phyloP scores from a whole-genome alignment of 2,113 vertebrate species.

The Antechinus flavipes region DNA sequence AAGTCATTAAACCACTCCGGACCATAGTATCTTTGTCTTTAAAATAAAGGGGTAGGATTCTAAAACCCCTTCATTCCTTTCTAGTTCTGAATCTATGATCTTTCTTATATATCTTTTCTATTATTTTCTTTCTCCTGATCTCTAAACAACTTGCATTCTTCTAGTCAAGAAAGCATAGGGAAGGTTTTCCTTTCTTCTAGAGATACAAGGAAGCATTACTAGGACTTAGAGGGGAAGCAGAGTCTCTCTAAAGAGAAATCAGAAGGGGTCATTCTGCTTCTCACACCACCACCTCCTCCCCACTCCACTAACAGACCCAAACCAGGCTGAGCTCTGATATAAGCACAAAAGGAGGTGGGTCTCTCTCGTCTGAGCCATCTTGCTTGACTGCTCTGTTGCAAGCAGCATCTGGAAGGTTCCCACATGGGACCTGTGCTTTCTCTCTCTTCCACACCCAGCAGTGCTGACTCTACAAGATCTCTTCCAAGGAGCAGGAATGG shows the following conservation, averaged over 20 bases:
- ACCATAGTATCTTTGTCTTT: not conserved
- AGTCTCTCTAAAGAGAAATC: not conserved
- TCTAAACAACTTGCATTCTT: not conserved
- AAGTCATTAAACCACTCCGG: not conserved
- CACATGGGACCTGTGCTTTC: not conserved
- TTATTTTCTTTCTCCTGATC: not conserved
- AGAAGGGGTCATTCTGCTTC: not conserved
- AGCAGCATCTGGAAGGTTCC: not conserved
- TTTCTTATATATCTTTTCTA: not conserved
- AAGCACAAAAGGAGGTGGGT: not conserved
- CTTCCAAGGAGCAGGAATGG: slow-evolving; percentile 86
- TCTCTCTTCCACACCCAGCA: slow-evolving; percentile 64
- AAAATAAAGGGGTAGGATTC: not conserved
- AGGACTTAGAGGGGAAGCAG: not conserved
- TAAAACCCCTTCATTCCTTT: not conserved
- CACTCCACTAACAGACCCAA: not conserved
- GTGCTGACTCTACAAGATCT: slow-evolving; percentile 86
- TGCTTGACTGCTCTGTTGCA: not conserved
- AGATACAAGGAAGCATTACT: not conserved
- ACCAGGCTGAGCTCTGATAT: not conserved
- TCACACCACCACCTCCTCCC: not conserved
- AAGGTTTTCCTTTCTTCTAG: not conserved
- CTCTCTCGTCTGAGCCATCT: not conserved
- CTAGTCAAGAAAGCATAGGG: not conserved
- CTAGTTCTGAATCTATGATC: not conserved